Conservation (phyloP, 1,140 invertebrate genomes). For the Lineus longissimus region DNA sequence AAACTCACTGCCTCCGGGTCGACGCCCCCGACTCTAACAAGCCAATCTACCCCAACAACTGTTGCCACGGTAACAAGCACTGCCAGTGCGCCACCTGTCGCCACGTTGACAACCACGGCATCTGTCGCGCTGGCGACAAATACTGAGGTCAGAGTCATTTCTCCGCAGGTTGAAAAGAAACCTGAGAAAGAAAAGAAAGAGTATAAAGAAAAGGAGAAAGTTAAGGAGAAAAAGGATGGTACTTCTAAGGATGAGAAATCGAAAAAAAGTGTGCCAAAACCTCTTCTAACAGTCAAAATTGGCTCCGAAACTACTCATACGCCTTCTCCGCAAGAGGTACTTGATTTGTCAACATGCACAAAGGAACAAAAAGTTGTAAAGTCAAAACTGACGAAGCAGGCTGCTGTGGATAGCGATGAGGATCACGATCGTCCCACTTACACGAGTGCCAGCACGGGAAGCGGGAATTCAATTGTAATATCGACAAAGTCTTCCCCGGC, state of each 20-base stretch:
- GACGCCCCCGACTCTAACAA: too few species aligned
- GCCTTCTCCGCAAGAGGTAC: background rate
- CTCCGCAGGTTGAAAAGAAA: constrained; percentile 6
- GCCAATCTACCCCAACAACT: background rate
- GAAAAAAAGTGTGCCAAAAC: background rate
- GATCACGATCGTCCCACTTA: background rate
- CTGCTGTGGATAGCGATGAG: background rate
- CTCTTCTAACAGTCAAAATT: constrained; percentile 32
- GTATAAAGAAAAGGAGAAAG: too few species aligned
- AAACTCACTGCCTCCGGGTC: constrained; percentile 2
- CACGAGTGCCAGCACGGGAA: constrained; percentile 1
- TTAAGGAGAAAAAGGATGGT: background rate
- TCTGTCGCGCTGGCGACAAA: too few species aligned
- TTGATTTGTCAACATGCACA: background rate
- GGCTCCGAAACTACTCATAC: background rate
- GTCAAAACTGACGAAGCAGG: background rate
- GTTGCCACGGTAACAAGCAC: background rate
- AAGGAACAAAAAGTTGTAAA: background rate
- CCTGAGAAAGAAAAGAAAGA: constrained; percentile 9
- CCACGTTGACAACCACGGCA: too few species aligned
- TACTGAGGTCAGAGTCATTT: too few species aligned
- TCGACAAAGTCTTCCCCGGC: constrained; percentile 2
- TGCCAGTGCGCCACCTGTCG: too few species aligned
- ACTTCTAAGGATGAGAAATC: background rate
- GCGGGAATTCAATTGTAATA: background rate